phyloP scores from a whole-genome alignment of 2,888 invertebrate genomes.

The Pachycephus smyrnensis region DNA sequence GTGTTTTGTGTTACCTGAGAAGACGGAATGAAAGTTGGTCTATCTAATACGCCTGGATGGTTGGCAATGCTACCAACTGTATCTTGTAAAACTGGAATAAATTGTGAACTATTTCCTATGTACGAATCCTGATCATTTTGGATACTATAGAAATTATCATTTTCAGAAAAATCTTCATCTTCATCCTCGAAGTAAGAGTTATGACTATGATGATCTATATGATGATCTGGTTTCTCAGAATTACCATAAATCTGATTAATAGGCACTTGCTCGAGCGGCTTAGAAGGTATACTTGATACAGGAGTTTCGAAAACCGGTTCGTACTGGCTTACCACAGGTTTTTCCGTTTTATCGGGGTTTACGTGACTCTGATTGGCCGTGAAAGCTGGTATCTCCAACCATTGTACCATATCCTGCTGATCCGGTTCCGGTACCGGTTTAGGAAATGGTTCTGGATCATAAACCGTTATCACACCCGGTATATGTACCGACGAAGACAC shows the following conservation, averaged over 20 bases:
- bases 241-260: slow-evolving; percentile 3
- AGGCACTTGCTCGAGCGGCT: not conserved
- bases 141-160: not conserved
- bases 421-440: slow-evolving; percentile 24
- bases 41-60: not conserved
- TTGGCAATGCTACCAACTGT: not conserved
- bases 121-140: slow-evolving; percentile 2
- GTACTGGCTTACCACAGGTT: slow-evolving; percentile 31
- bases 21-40: slow-evolving; percentile 34
- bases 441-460: slow-evolving; percentile 4
- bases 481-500: not conserved
- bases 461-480: slow-evolving; percentile 1
- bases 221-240: not conserved
- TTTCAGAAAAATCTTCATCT: not conserved
- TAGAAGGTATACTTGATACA: slow-evolving; percentile 39
- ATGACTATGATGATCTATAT: not conserved
- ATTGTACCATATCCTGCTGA: slow-evolving; percentile 47
- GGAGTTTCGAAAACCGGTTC: slow-evolving; percentile 42
- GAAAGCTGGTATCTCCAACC: slow-evolving; percentile 53
- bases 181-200: not conserved
- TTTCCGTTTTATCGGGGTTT: slow-evolving; percentile 26
- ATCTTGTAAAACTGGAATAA: not conserved
- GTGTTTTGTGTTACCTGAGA: slow-evolving; percentile 58
- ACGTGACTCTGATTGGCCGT: slow-evolving; percentile 34
- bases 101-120: not conserved